These are phyloP conservation scores for Jacana jacana DNA, from an alignment of 2,113 vertebrate genomes.

Conservation along the genomic window DNA sequence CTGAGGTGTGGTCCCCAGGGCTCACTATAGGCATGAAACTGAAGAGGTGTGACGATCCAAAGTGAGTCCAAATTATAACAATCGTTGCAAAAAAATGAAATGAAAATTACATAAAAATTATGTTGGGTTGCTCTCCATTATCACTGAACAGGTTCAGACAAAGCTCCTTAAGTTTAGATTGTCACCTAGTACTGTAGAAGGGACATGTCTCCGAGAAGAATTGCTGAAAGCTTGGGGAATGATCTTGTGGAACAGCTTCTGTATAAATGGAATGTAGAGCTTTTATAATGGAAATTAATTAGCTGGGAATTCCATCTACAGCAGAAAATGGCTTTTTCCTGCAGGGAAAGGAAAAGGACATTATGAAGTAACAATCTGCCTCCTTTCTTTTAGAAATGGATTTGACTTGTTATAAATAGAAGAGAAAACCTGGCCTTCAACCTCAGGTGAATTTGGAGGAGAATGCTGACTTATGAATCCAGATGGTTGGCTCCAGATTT, in stretches of 20 bases:
- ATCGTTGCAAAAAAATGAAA: neutral
- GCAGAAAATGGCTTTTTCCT: neutral
- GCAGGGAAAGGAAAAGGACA: neutral
- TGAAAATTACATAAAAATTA: neutral
- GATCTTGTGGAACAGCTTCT: neutral
- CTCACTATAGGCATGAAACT: neutral
- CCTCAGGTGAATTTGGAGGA: neutral
- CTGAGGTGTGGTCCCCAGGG: neutral
- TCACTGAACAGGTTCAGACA: neutral
- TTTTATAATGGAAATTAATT: neutral
- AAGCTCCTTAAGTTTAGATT: neutral
- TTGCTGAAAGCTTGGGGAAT: neutral
- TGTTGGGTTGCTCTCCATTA: neutral
- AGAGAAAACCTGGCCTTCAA: neutral
- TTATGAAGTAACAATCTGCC: neutral
- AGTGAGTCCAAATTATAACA: neutral
- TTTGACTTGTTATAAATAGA: neutral
- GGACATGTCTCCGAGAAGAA: neutral
- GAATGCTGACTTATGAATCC: neutral
- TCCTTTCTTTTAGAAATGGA: neutral
- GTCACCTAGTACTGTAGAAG: neutral
- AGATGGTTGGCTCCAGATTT: neutral
- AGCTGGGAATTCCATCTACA: neutral
- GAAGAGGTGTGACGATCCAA: neutral
- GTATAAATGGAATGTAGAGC: neutral